Base-by-base conservation (phyloP, 2,797 vertebrate genomes). In the Hippocampus kuda region DNA sequence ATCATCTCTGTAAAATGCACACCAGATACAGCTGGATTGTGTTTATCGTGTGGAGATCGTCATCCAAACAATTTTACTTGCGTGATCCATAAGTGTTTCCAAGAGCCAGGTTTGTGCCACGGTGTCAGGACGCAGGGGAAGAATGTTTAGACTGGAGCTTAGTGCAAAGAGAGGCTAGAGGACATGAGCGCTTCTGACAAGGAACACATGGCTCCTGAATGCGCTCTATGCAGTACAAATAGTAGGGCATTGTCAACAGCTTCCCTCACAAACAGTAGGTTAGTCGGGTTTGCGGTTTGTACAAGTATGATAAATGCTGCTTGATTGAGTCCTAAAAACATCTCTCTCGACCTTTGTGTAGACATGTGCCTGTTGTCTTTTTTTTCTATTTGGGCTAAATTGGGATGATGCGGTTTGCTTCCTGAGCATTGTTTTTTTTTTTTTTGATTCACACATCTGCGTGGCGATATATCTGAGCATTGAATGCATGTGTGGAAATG, bases 61-160 rank as follows among this genome's bases (percentile, higher is more conserved):
- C 83, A 80, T 85, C 83, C 87, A 88, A 87, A 88, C 86, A 83
- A 77, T 84, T 86, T 84, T 65, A 83, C 84, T 85, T 78, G 66
- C 79, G 78, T 60, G 79, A 77, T 86, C 64, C 41, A 49, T 79
- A 75, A 75, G 73, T 56, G 12, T 80, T 87, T 87, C 82, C 77
- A 78, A 77, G 81, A 79, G 78, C 64, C 68, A 68, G 75, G 80
- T 84, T 81, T 82, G 85, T 83, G 81, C 76, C 83, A 70, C 69
- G 78, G 78, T 79, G 79, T 84, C 81, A 82, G 75, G 78, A 79
- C 70, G 18, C 18, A 24, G 69, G 64, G 68, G 75, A 74, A 72
- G 79, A 76, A 81, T 79, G 76, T 79, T 82, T 81, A 80, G 79
- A 78, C 79, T 66, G 30, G 72, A 67, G 74, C 68, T 65, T 49